phyloP scores from a whole-genome alignment of 2,797 vertebrate genomes.

The Molossus alvarezi region DNA sequence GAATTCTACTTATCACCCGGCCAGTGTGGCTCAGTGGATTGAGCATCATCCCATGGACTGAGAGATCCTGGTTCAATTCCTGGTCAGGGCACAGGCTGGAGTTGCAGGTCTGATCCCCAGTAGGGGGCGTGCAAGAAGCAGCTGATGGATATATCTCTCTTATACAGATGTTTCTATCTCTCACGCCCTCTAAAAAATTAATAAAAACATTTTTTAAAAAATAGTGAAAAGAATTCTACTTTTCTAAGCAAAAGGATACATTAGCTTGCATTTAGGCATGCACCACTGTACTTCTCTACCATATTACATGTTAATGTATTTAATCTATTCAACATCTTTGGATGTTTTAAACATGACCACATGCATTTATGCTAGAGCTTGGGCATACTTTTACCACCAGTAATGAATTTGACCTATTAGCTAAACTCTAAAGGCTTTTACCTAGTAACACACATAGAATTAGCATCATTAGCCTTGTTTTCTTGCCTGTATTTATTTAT shows the following conservation, averaged over 20 bases:
- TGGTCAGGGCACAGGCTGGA: too few species aligned
- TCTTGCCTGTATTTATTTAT: not conserved
- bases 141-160: too few species aligned
- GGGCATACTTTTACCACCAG: not conserved
- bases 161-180: too few species aligned
- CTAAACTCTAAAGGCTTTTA: constrained; percentile 42
- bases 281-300: constrained; percentile 51
- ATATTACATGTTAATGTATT: constrained; percentile 42
- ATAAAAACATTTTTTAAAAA: too few species aligned
- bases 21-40: too few species aligned
- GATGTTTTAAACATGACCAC: constrained; percentile 32
- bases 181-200: too few species aligned
- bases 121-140: too few species aligned
- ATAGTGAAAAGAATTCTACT: constrained; percentile 75
- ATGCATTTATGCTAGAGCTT: not conserved
- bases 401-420: constrained; percentile 55
- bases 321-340: constrained; percentile 49
- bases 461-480: not conserved
- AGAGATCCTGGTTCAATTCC: too few species aligned
- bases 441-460: not conserved
- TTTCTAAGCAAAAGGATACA: constrained; percentile 78
- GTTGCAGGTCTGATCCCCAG: too few species aligned
- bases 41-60: too few species aligned
- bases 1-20: too few species aligned
- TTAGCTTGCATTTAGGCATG: constrained; percentile 61